Evolutionary conservation across 2,113 vertebrate genomes (phyloP).

Genomic region (Acinonyx jubatus): DNA sequence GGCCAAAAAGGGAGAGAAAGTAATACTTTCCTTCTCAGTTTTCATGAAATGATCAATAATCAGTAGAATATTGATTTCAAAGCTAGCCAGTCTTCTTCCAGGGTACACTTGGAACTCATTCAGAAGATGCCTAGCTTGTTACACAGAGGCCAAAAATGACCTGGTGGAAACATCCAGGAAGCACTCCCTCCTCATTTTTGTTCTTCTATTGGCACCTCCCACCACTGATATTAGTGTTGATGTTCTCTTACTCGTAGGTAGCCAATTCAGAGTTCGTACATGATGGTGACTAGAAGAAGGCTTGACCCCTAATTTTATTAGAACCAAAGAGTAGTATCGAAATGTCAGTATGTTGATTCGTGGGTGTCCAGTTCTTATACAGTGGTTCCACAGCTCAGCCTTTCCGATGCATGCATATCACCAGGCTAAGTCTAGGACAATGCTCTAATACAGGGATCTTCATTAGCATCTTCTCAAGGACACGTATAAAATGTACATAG

Average conservation of each 20-base stretch:
- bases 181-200: neutral
- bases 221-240: neutral
- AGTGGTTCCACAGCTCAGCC: neutral
- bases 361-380: neutral
- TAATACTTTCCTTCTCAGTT: neutral
- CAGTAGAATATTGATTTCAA: conserved; percentile 16
- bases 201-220: neutral
- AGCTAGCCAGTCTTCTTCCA: neutral
- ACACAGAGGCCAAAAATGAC: neutral
- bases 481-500: neutral
- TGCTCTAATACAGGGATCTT: neutral
- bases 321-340: neutral
- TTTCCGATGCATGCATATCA: neutral
- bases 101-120: neutral
- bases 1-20: conserved; percentile 4
- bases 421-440: neutral
- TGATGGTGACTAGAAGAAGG: neutral
- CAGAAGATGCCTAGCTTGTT: neutral
- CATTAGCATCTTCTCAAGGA: neutral
- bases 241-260: neutral
- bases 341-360: neutral
- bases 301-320: neutral
- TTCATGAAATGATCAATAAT: neutral
- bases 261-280: neutral
- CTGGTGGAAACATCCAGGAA: neutral